Evolutionary conservation across 1,140 invertebrate genomes (phyloP).

Genomic region (Probaryconus sp.): DNA sequence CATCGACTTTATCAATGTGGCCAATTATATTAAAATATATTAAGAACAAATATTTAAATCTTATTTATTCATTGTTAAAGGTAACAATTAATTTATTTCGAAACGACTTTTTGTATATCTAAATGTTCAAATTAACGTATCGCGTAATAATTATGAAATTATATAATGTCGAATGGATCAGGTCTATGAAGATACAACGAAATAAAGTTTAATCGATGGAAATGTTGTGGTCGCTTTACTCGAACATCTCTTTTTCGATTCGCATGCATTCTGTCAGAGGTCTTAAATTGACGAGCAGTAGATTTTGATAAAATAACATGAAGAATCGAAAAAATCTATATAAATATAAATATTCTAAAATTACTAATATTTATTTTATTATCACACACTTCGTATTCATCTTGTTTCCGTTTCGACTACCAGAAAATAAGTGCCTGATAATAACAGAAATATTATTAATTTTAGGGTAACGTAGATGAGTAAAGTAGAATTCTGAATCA

Average conservation of each 20-base stretch:
- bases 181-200: constrained; percentile 47
- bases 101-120: too few relatives aligned
- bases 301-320: constrained; percentile 30
- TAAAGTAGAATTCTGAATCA: too few relatives aligned
- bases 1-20: too few relatives aligned
- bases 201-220: too few relatives aligned
- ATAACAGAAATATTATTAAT: constrained; percentile 3
- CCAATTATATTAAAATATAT: too few relatives aligned
- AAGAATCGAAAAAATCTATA: not conserved
- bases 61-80: too few relatives aligned
- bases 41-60: too few relatives aligned
- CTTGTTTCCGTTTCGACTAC: not conserved
- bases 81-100: too few relatives aligned
- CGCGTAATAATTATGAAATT: too few relatives aligned
- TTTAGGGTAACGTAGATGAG: constrained; percentile 7
- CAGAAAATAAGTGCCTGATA: constrained; percentile 14
- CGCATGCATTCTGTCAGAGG: constrained; percentile 59
- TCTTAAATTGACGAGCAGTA: constrained; percentile 27
- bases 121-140: too few relatives aligned
- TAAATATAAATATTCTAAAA: constrained; percentile 10
- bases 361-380: constrained; percentile 16
- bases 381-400: constrained; percentile 9
- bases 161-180: too few relatives aligned
- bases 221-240: too few relatives aligned
- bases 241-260: constrained; percentile 22